These are phyloP conservation scores for Anguilla megastoma DNA, from an alignment of 2,797 vertebrate species.

Conservation along the genomic window DNA sequence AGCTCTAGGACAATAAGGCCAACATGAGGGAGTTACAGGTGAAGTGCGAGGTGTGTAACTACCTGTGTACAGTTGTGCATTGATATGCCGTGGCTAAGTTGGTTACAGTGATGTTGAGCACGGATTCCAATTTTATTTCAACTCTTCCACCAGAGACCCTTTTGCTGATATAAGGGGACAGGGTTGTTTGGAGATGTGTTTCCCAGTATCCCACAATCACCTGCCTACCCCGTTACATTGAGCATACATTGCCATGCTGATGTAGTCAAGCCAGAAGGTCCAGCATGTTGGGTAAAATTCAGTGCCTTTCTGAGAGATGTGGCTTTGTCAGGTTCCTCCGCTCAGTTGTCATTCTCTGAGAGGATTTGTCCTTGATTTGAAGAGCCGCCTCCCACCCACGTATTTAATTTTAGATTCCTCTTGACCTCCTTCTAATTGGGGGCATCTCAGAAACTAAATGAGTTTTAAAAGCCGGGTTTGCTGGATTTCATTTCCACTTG, in stretches of 20 bases:
- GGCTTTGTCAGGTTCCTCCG: background rate
- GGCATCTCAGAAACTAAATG: constrained; percentile 57
- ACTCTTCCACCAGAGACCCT: background rate
- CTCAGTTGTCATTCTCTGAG: constrained; percentile 62
- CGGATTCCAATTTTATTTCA: background rate
- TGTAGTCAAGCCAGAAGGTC: background rate
- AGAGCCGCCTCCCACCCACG: constrained; percentile 49
- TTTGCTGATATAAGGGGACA: background rate
- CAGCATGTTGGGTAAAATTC: background rate
- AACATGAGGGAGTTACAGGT: background rate
- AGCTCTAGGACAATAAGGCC: background rate
- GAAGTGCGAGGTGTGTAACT: background rate
- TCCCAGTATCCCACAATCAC: background rate
- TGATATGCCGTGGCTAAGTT: background rate
- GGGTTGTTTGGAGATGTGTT: background rate
- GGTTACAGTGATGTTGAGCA: background rate
- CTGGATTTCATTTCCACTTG: constrained; percentile 13
- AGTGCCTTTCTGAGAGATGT: background rate
- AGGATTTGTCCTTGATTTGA: constrained; percentile 65
- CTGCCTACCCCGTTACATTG: background rate
- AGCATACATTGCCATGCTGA: background rate
- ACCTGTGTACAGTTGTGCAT: background rate
- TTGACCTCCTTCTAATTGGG: constrained; percentile 78
- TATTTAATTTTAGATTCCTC: constrained; percentile 70
- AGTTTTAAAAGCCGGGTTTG: constrained; percentile 34